Evolutionary conservation across 1,140 invertebrate species (phyloP), one percentile per base, ranked within the genome.

Genomic region (Aphelinus certus): DNA sequence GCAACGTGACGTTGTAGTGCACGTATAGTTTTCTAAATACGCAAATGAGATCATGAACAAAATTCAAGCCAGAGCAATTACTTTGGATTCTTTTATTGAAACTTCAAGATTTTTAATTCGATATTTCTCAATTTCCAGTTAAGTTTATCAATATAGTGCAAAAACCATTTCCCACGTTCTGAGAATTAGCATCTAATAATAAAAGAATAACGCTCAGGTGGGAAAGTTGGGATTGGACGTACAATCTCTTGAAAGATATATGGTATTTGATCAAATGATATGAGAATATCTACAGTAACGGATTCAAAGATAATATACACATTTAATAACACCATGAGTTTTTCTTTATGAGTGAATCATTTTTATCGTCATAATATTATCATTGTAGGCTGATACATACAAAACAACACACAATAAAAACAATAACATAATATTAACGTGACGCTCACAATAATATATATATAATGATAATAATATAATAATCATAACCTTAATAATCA

Each of bases 371-470:
- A 78, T 79, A 76, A 81, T 82, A 83, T 83, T 80, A 83, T 81
- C 77, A 80, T 80, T 82, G 79, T 83, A 85, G 82, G 80, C 81
- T 82, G 82, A 81, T 86, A 88, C 86, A 88, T 88, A 87, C 84
- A 87, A 87, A 88, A 88, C 85, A 88, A 88, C 86, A 88, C 86
- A 88, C 86, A 87, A 87, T 87, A 87, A 87, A 88, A 88, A 88
- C 86, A 88, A 88, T 87, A 88, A 88, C 84, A 87, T 87, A 87
- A 87, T 88, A 87, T 86, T 86, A 88, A 88, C 84, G 83, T 86
- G 85, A 83, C 85, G 84, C 83, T 86, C 85, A 86, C 84, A 87
- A 86, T 85, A 84, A 84, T 84, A 84, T 84, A 81, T 81, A 80
- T 83, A 82, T 83, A 80, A 83, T 85, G 81, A 84, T 84, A 83